phyloP scores from a whole-genome alignment of 1,140 invertebrate genomes.

The Lamellibrachia luymesi region DNA sequence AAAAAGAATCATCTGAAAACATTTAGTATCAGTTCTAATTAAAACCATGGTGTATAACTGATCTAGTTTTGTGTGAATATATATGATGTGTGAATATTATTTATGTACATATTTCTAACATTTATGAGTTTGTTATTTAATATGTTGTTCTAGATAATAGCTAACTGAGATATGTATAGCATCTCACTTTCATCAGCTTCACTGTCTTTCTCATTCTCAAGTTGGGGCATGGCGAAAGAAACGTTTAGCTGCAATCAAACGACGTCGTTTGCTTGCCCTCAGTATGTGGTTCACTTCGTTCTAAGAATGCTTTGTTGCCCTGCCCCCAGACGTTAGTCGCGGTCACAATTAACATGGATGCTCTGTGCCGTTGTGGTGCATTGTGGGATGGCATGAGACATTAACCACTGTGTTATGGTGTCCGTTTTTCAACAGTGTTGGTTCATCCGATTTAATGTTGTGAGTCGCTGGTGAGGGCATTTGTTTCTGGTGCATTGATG shows the following conservation, averaged over 20 bases:
- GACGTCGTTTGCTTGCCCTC: not conserved
- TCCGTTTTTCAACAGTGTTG: not conserved
- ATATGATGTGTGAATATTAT: not conserved
- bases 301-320: not conserved
- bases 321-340: not conserved
- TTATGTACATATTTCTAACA: not conserved
- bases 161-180: not conserved
- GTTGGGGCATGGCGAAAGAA: not conserved
- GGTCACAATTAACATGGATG: not conserved
- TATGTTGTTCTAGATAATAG: not conserved
- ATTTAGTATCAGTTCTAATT: not conserved
- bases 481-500: not conserved
- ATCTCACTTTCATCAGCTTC: not conserved
- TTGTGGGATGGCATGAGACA: slow-evolving; percentile 2
- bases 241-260: not conserved
- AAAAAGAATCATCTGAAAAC: not conserved
- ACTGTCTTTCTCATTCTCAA: not conserved
- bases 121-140: not conserved
- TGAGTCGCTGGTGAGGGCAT: not conserved
- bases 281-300: not conserved
- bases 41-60: not conserved
- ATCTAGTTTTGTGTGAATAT: not conserved
- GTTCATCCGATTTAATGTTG: too few species aligned
- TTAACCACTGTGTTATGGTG: not conserved
- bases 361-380: not conserved